Evolutionary conservation across 2,113 vertebrate species (phyloP).

Genomic region (Anoura caudifer): DNA sequence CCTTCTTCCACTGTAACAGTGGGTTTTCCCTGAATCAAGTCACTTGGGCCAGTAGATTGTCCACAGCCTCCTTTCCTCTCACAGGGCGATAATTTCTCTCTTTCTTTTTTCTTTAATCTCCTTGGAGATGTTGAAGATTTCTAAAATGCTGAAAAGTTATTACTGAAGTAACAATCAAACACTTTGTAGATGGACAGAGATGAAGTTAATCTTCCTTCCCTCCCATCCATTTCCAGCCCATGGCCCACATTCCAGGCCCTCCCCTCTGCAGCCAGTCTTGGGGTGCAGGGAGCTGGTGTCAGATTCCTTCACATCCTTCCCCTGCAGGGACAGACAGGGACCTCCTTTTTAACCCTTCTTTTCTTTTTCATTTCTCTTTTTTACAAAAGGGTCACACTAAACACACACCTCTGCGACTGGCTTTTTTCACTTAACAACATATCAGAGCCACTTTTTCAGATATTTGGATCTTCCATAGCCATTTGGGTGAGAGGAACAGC

Average conservation of each 20-base stretch:
- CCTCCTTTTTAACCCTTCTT: no score
- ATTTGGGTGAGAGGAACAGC: not conserved
- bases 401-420: not conserved
- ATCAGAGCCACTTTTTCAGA: not conserved
- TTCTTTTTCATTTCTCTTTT: not conserved
- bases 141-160: not conserved
- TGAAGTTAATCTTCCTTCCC: not conserved
- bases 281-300: not conserved
- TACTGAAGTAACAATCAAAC: not conserved
- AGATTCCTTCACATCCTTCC: not conserved
- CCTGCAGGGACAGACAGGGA: not conserved
- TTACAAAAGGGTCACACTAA: not conserved
- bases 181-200: not conserved
- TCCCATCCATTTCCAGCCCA: not conserved
- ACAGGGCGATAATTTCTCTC: not conserved
- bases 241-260: not conserved
- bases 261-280: not conserved
- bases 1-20: no score
- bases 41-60: not conserved
- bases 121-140: slow-evolving; percentile 28
- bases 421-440: not conserved
- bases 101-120: not conserved
- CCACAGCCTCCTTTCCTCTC: not conserved
- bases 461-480: not conserved
- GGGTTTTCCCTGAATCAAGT: not conserved